Percentiles rank a stretch among this genome's conserved stretches.
phyloP scores from a whole-genome alignment of 2,888 invertebrate genomes.

The Operophtera brumata region DNA sequence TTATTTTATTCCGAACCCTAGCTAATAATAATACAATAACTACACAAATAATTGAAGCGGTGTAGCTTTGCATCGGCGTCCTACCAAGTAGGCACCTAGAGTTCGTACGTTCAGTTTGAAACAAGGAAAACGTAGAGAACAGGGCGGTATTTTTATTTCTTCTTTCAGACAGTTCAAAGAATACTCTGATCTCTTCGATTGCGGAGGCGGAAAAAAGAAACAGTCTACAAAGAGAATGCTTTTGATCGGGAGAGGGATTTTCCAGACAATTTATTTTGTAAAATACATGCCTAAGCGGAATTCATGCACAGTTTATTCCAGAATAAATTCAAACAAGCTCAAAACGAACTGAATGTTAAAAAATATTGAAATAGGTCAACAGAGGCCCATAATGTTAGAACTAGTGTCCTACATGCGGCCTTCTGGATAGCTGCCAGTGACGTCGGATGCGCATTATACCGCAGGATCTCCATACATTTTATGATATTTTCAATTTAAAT shows the following conservation, averaged over 20 bases:
- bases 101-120: conserved; percentile 29
- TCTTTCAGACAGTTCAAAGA: conserved; percentile 47
- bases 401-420: conserved; percentile 52
- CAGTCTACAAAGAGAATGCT: conserved; percentile 32
- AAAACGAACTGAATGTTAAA: conserved; percentile 32
- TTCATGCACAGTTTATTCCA: conserved; percentile 23
- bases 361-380: conserved; percentile 47
- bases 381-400: conserved; percentile 47
- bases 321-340: conserved; percentile 12
- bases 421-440: conserved; percentile 22
- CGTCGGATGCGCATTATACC: conserved; percentile 16
- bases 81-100: conserved; percentile 27
- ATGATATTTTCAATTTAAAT: conserved; percentile 50
- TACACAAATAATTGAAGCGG: conserved; percentile 49
- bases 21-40: conserved; percentile 45
- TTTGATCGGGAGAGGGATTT: conserved; percentile 30
- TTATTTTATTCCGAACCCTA: no score
- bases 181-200: conserved; percentile 42
- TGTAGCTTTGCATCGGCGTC: conserved; percentile 43
- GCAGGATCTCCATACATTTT: conserved; percentile 20
- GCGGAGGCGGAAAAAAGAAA: conserved; percentile 37
- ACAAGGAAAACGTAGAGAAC: conserved; percentile 33
- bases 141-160: conserved; percentile 39
- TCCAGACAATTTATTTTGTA: conserved; percentile 40
- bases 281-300: conserved; percentile 13